Evolutionary conservation across 2,888 invertebrate genomes (phyloP).

Genomic region (Lithodes maja): DNA sequence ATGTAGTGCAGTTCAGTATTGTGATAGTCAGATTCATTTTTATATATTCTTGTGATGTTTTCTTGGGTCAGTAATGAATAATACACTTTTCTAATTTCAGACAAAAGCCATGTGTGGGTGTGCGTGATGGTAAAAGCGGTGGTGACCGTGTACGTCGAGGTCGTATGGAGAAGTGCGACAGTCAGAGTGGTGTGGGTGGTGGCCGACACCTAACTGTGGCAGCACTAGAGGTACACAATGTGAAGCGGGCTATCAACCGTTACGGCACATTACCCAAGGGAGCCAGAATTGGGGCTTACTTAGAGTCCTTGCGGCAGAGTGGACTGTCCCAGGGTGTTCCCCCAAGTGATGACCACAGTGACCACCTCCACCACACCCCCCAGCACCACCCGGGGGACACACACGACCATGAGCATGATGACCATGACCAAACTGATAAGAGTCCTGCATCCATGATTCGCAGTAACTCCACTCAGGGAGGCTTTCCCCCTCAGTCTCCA

Average conservation of each 20-base stretch:
- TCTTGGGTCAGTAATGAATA: background rate
- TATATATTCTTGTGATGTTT: background rate
- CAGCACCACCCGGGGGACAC: conserved; percentile 41
- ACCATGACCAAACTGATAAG: conserved; percentile 76
- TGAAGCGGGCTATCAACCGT: conserved; percentile 92
- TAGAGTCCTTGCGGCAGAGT: conserved; percentile 93
- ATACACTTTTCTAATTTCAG: conserved; percentile 9
- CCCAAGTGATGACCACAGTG: conserved; percentile 63
- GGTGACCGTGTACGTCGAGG: conserved; percentile 57
- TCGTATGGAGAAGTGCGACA: conserved; percentile 66
- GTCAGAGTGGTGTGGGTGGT: conserved; percentile 55
- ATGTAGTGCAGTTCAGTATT: too few relatives aligned
- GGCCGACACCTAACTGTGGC: conserved; percentile 65
- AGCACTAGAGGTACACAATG: conserved; percentile 95
- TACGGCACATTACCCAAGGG: conserved; percentile 98
- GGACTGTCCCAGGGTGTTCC: conserved; percentile 77
- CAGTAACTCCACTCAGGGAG: conserved; percentile 89
- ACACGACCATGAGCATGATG: conserved; percentile 31
- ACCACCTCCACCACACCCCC: conserved; percentile 7
- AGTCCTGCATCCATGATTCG: conserved; percentile 81
- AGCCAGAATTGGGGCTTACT: conserved; percentile 95
- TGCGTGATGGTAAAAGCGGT: conserved; percentile 38
- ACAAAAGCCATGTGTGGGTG: conserved; percentile 49
- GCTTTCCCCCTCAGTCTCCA: conserved; percentile 71
- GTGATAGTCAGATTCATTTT: too few relatives aligned